Conservation (phyloP, 1,140 invertebrate species). For the Holotrichia oblita region DNA sequence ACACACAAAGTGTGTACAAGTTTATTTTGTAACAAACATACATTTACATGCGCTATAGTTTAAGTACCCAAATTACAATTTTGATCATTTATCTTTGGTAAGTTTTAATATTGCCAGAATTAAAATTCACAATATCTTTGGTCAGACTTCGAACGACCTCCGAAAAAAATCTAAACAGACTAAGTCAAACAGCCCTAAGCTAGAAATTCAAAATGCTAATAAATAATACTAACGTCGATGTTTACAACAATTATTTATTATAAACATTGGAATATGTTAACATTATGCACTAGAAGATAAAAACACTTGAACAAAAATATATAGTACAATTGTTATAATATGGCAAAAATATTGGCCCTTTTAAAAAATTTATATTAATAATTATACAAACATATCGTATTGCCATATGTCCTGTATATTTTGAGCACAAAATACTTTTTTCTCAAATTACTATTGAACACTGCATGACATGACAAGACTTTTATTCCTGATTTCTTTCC, state of each 20-base stretch:
- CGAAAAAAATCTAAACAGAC: too few species aligned
- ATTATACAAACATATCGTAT: background rate
- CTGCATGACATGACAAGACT: background rate
- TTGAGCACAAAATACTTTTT: background rate
- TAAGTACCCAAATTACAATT: too few species aligned
- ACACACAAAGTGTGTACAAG: too few species aligned
- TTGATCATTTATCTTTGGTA: too few species aligned
- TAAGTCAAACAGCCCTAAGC: too few species aligned
- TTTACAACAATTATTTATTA: slow-evolving; percentile 40
- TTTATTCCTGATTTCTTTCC: background rate
- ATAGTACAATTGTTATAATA: slow-evolving; percentile 31
- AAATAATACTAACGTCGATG: background rate
- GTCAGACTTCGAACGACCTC: too few species aligned
- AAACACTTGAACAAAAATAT: slow-evolving; percentile 40
- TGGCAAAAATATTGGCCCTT: slow-evolving; percentile 38
- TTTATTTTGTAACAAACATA: too few species aligned
- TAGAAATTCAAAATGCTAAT: too few species aligned
- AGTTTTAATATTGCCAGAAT: too few species aligned
- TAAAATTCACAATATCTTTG: too few species aligned
- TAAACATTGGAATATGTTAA: slow-evolving; percentile 41
- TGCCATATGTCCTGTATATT: background rate
- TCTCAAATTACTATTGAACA: background rate
- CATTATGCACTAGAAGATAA: slow-evolving; percentile 38
- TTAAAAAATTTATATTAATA: slow-evolving; percentile 21
- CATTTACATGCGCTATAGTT: too few species aligned